Evolutionary conservation across 2,797 vertebrate genomes (phyloP).

Genomic region (Cryptoprocta ferox): DNA sequence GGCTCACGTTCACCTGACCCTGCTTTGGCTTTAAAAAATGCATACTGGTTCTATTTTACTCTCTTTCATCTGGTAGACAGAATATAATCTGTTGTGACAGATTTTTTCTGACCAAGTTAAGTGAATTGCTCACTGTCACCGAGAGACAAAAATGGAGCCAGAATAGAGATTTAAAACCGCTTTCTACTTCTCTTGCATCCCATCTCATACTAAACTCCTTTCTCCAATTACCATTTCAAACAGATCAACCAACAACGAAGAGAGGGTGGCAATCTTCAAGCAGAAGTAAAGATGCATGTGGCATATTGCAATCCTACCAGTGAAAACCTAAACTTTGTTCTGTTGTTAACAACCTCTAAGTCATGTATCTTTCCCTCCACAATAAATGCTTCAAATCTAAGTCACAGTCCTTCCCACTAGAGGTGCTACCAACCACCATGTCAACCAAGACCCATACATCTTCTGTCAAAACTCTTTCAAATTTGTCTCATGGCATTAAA

Average conservation of each 20-base stretch:
- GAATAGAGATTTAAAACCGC: conserved; percentile 11
- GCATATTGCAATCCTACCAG: neutral
- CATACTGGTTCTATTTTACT: neutral
- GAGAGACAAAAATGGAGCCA: neutral
- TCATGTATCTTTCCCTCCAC: neutral
- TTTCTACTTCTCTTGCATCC: neutral
- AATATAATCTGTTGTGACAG: neutral
- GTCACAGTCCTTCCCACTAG: neutral
- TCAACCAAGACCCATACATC: neutral
- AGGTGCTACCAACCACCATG: neutral
- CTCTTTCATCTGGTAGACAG: neutral
- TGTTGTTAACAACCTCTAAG: neutral
- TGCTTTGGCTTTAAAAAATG: neutral
- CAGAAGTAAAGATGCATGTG: neutral
- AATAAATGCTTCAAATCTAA: neutral
- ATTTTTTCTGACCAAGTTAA: conserved; percentile 46
- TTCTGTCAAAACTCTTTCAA: neutral
- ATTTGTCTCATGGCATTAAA: neutral
- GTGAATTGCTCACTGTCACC: neutral
- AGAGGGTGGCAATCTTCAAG: neutral
- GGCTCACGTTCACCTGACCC: neutral
- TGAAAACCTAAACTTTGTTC: neutral
- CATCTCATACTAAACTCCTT: neutral
- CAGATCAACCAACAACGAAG: neutral
- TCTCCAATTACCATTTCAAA: conserved; percentile 23